Evolutionary conservation across 30 jellyfish, hydroid and myxozoan species (phyloP).

Genomic region (Morbakka virulenta): DNA sequence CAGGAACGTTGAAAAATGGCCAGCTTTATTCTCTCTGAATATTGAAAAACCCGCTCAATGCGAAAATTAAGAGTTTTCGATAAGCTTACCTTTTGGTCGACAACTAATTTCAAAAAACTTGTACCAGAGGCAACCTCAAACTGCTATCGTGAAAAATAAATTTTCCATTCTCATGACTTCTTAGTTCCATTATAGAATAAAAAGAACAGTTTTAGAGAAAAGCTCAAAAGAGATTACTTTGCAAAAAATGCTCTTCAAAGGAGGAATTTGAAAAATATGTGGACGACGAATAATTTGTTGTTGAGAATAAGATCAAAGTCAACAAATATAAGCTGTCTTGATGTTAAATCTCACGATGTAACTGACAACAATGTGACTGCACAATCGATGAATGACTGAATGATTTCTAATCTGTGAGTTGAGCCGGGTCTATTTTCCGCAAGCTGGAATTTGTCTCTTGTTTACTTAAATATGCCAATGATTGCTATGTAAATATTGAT

Average conservation of each 20-base stretch:
- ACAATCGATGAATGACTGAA: slow-evolving; percentile 30
- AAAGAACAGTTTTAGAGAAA: slow-evolving; percentile 2
- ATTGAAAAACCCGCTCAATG: slow-evolving; percentile 32
- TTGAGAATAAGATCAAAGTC: not conserved
- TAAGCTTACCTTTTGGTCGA: slow-evolving; percentile 34
- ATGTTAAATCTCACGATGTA: not conserved
- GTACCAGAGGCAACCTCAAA: no score
- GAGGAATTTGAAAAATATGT: slow-evolving; percentile 27
- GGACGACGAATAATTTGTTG: slow-evolving; percentile 28
- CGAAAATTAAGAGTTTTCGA: slow-evolving; percentile 16
- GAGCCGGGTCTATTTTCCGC: no score
- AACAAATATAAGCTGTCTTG: not conserved
- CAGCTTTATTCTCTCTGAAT: not conserved
- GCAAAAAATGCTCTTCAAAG: slow-evolving; percentile 11
- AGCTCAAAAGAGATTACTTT: slow-evolving; percentile 30
- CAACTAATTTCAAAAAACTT: slow-evolving; percentile 31
- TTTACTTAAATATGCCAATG: no score
- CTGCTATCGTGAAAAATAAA: slow-evolving; percentile 13
- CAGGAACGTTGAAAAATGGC: slow-evolving; percentile 9
- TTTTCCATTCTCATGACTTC: slow-evolving; percentile 7
- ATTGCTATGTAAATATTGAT: no score
- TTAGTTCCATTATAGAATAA: slow-evolving; percentile 11
- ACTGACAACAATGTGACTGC: not conserved
- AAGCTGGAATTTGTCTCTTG: no score
- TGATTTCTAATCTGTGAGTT: no score